A percentile compares a stretch with the other conserved stretches of the same genome.
phyloP scores from a whole-genome alignment of 2,888 invertebrate genomes.

The Gasteruption jaculator region DNA sequence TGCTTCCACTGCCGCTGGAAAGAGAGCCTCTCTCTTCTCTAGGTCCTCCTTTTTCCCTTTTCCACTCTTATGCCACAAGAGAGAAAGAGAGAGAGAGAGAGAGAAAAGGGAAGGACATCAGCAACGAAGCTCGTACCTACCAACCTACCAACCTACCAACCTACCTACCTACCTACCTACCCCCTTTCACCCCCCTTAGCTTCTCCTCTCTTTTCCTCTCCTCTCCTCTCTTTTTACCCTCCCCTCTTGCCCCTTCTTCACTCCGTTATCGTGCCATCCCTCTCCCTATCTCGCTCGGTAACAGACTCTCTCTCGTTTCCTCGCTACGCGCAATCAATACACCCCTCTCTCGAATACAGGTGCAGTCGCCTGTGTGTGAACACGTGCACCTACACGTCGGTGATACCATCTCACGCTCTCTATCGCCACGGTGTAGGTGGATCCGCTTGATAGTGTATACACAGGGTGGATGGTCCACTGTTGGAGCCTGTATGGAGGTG shows the following conservation, averaged over 20 bases:
- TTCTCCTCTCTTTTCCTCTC: constrained; percentile 3
- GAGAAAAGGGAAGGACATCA: constrained; percentile 1
- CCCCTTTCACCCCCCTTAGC: no score
- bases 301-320: constrained; percentile 29
- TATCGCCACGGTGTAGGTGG: no score
- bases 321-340: constrained; percentile 46
- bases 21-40: constrained; percentile 13
- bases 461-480: no score
- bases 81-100: background rate
- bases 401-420: no score
- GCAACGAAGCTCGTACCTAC: no score
- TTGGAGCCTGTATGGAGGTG: no score
- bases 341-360: constrained; percentile 36
- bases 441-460: no score
- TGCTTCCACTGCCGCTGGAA: no score
- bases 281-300: constrained; percentile 6
- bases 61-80: background rate
- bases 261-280: constrained; percentile 13
- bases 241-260: constrained; percentile 3
- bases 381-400: no score
- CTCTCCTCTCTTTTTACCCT: constrained; percentile 1
- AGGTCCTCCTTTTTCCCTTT: constrained; percentile 11
- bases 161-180: no score
- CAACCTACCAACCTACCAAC: no score
- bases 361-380: no score